Percentiles rank a stretch among this genome's conserved stretches.
Conservation (phyloP, 2,113 vertebrate genomes). For the Poeciliopsis prolifica region DNA sequence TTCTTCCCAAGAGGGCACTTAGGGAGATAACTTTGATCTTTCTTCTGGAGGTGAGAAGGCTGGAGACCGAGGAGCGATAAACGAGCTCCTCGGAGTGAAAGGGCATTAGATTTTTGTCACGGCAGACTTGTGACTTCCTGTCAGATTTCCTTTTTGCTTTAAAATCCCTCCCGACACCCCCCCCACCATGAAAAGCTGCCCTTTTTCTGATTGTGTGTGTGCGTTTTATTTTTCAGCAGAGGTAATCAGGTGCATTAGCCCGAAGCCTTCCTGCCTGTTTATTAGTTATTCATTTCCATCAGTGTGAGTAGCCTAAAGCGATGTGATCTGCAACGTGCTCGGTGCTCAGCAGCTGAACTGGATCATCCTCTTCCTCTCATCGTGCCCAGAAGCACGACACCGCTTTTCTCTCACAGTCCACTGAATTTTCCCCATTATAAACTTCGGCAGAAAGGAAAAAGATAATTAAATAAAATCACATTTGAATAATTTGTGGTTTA, state of each 20-base stretch:
- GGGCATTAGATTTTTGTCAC: conserved; percentile 60
- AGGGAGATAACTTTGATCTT: conserved; percentile 58
- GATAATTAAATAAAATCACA: neutral
- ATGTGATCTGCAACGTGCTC: conserved; percentile 57
- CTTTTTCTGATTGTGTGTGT: conserved; percentile 49
- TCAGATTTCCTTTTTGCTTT: conserved; percentile 21
- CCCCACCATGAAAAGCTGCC: conserved; percentile 5
- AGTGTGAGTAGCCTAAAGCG: conserved; percentile 55
- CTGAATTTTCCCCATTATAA: conserved; percentile 24
- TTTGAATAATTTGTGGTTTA: neutral
- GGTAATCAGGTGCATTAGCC: conserved; percentile 71
- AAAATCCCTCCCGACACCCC: neutral
- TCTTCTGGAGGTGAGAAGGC: conserved; percentile 44
- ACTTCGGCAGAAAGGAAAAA: neutral
- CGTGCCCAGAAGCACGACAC: conserved; percentile 39
- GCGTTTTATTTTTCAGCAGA: conserved; percentile 32
- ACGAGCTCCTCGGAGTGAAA: conserved; percentile 53
- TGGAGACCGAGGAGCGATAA: conserved; percentile 41
- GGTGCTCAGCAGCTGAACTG: conserved; percentile 48
- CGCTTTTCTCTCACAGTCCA: conserved; percentile 18
- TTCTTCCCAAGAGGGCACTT: conserved; percentile 35
- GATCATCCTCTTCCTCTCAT: conserved; percentile 35
- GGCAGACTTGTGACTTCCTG: conserved; percentile 59
- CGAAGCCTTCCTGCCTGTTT: conserved; percentile 68
- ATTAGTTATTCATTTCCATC: conserved; percentile 77